phyloP scores from a whole-genome alignment of 2,797 vertebrate genomes.

The Manis crassicaudata region DNA sequence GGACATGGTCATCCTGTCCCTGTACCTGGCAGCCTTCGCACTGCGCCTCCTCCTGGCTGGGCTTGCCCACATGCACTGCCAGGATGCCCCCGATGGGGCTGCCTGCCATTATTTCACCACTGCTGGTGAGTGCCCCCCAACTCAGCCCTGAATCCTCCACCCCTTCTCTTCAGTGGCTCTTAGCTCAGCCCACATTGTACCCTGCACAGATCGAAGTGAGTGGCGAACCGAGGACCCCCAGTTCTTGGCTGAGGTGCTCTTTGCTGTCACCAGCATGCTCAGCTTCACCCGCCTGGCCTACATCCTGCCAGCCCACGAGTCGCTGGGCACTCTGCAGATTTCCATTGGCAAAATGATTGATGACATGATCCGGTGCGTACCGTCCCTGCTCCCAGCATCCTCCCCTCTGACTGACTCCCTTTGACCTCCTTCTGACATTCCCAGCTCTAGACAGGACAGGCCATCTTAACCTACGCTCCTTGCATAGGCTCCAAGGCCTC shows the following conservation, averaged over 20 bases:
- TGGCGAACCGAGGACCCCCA: constrained; percentile 93
- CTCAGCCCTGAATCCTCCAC: background rate
- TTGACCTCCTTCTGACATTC: background rate
- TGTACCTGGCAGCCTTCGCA: constrained; percentile 93
- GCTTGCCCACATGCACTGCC: constrained; percentile 89
- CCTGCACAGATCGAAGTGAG: constrained; percentile 83
- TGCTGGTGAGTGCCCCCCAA: constrained; percentile 84
- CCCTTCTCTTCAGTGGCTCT: background rate
- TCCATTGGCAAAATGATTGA: constrained; percentile 96
- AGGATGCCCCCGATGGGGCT: constrained; percentile 55
- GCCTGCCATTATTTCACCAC: constrained; percentile 90
- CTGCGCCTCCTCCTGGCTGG: constrained; percentile 90
- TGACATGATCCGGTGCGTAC: constrained; percentile 92
- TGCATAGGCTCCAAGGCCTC: background rate
- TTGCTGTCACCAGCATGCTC: constrained; percentile 95
- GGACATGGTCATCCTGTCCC: constrained; percentile 94
- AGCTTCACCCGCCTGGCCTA: constrained; percentile 95
- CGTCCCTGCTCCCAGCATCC: background rate
- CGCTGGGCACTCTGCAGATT: constrained; percentile 94
- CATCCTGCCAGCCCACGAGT: constrained; percentile 94
- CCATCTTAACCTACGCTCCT: background rate
- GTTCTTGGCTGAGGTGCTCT: constrained; percentile 93
- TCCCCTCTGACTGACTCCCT: background rate
- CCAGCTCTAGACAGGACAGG: no score
- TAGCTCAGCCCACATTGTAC: background rate